Base-by-base conservation (phyloP, 2,888 invertebrate species). In the Caradrina kadenii region DNA sequence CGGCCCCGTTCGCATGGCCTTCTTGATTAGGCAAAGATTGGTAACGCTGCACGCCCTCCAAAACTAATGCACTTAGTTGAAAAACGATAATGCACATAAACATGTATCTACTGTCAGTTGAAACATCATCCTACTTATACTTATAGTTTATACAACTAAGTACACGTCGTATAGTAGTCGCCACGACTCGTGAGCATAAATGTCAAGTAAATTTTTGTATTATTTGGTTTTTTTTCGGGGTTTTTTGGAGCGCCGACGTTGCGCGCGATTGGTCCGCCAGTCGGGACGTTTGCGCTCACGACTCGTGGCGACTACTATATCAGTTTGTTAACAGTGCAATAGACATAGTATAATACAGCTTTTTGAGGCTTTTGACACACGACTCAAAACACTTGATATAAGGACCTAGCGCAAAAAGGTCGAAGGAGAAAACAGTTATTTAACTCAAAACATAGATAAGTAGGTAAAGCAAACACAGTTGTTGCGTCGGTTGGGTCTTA, bases 21-120 rank as follows among this genome's bases (percentile, higher is more conserved):
- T 79, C 54, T 59, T 62, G 48, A 50, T 67, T 62, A 52, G 42
- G 62, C 17, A 79, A 79, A 79, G 26, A 67, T 76, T 74, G 74
- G 60, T 52, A 79, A 56, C 17, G 63, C 58, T 49, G 26, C 21
- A 65, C 53, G 65, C 53, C 61, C 49, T 74, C 61, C 19, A 73
- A 50, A 54, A 19, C 39, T 22, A 58, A 42, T 45, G 50, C 66
- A 73, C 13, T 66, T 72, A 42, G 15, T 52, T 55, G 59, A 60
- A 66, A 39, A 50, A 63, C 39, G 35, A 35, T 72, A 61, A 21
- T 39, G 63, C 26, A 62, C 17, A 8, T 22, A 22, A 26, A 60
- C 35, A 45, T 17, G 45, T 45, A 3, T 3, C 13, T 10, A 35
- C 7, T 35, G 22, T 11, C 17, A 13, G 39, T 15, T 35, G 21